Evolutionary conservation across 2,797 vertebrate species (phyloP), one percentile per base, ranked within the genome.

Genomic region (Craterocephalus amniculus): DNA sequence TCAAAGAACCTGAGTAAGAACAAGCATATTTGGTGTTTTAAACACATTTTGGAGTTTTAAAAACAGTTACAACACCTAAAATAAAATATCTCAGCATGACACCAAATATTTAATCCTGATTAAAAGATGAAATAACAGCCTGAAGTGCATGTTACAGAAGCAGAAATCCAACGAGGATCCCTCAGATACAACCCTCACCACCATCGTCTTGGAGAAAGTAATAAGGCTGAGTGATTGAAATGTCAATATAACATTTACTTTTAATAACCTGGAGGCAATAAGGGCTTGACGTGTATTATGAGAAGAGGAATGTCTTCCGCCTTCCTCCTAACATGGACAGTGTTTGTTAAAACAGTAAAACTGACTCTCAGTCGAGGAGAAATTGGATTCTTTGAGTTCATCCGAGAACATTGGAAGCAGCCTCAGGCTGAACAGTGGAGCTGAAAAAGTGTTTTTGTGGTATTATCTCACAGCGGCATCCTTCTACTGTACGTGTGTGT

Each of bases 161-260:
- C 43, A 58, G 1, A 55, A 63, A 45, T 59, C 68, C 24, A 29
- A 29, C 57, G 48, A 61, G 14, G 4, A 16, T 0, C 2, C 67
- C n/a, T 66, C 8, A 0, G 63, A 48, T 57, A 3, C 24, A 10
- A 38, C 59, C 1, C 20, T 55, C 36, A 10, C 68, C 27, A 65
- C 57, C 51, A 52, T 58, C 4, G 43, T 70, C 55, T 38, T 1
- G 38, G 38, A 79, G 38, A 77, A 86, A 86, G 71, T 80, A 88
- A 86, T 81, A 83, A 83, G 61, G 36, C 70, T 2, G 73, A 84
- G 60, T 79, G 73, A 85, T 74, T 80, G 71, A 83, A 86, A 80
- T 66, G 83, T 82, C 89, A 82, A 87, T 88, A 80, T 62, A 87
- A 80, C 75, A 68, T 90, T 91, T 86, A 72, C 84, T 79, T 89